Evolutionary conservation across 2,888 invertebrate species (phyloP).

Genomic region (Scaptomyza reducta): DNA sequence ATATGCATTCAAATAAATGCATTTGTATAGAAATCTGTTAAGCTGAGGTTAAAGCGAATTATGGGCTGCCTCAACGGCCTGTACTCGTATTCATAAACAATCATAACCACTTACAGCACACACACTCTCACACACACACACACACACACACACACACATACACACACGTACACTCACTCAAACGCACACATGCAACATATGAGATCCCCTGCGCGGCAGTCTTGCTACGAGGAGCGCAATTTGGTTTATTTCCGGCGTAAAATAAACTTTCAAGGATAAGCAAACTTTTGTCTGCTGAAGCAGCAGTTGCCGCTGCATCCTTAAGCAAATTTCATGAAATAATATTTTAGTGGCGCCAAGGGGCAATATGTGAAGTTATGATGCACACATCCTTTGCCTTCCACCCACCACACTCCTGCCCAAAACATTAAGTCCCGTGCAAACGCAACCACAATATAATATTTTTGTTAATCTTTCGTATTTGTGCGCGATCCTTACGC

Average conservation of each 20-base stretch:
- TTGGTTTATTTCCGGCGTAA: constrained; percentile 79
- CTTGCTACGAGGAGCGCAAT: constrained; percentile 59
- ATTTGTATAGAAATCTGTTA: constrained; percentile 23
- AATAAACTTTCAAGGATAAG: constrained; percentile 79
- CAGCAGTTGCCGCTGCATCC: constrained; percentile 59
- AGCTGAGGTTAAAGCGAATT: constrained; percentile 18
- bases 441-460: constrained; percentile 30
- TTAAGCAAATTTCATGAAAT: constrained; percentile 78
- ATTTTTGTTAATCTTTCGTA: constrained; percentile 62
- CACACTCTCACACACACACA: constrained; percentile 4
- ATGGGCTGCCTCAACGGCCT: constrained; percentile 25
- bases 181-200: constrained; percentile 37
- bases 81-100: constrained; percentile 42
- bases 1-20: constrained; percentile 1
- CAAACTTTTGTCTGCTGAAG: constrained; percentile 66
- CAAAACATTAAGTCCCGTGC: constrained; percentile 11
- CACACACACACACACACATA: neutral
- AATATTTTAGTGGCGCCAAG: constrained; percentile 76
- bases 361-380: constrained; percentile 74
- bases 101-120: constrained; percentile 27
- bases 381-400: constrained; percentile 51
- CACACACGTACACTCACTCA: neutral
- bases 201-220: constrained; percentile 26
- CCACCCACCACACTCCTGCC: constrained; percentile 13
- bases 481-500: constrained; percentile 62